phyloP scores from a whole-genome alignment of 2,888 invertebrate genomes.

The Euzophera pinguis region DNA sequence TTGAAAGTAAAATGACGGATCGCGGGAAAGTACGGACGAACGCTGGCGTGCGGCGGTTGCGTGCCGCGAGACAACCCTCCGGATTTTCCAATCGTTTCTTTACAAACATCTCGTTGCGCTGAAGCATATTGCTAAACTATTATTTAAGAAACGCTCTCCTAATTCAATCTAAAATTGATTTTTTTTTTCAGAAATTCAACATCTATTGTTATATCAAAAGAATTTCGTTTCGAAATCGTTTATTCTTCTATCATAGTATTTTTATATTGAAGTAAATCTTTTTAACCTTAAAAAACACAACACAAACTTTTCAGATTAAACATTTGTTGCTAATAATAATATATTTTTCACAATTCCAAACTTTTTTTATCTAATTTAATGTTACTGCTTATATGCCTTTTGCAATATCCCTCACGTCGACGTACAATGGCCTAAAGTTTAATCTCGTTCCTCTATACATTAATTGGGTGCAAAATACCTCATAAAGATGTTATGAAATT shows the following conservation, averaged over 20 bases:
- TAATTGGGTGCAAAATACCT: constrained; percentile 34
- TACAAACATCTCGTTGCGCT: constrained; percentile 21
- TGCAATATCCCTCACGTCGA: constrained; percentile 7
- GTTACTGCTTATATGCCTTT: background rate
- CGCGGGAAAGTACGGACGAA: constrained; percentile 63
- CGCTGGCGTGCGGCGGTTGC: constrained; percentile 54
- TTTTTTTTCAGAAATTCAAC: no score
- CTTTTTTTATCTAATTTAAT: no score
- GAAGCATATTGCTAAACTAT: background rate
- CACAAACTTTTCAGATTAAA: no score
- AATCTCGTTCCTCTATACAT: constrained; percentile 27
- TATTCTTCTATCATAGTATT: no score
- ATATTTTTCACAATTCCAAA: no score
- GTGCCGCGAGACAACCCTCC: constrained; percentile 49
- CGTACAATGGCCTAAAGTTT: constrained; percentile 27
- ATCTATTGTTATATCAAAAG: no score
- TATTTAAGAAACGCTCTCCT: no score
- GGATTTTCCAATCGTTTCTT: constrained; percentile 57
- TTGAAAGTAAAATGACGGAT: constrained; percentile 73
- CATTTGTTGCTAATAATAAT: no score
- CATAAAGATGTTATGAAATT: constrained; percentile 30
- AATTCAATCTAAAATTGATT: no score
- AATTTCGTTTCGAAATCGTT: no score
- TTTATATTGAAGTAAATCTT: no score
- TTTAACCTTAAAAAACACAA: no score